These are phyloP conservation scores for Caenorhabditis drosophilae DNA, from an alignment of 2,888 invertebrate genomes.

Conservation along the genomic window DNA sequence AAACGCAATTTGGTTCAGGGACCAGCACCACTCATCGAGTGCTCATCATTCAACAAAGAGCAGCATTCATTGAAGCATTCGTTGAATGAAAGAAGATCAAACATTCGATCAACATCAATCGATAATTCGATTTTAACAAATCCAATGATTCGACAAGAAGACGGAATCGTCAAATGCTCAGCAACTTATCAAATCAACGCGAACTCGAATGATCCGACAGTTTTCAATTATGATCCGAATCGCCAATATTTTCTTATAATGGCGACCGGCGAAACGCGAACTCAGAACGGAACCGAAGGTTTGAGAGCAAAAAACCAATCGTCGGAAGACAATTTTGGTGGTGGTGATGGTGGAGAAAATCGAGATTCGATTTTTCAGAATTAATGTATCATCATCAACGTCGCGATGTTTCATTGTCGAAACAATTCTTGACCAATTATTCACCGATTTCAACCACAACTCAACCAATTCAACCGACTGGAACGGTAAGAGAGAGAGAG, in stretches of 20 bases:
- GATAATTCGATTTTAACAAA: constrained; percentile 11
- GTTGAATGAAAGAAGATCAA: constrained; percentile 5
- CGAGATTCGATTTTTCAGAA: constrained; percentile 1
- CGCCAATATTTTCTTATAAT: constrained; percentile 24
- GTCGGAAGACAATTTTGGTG: too few relatives aligned
- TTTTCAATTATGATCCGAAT: constrained; percentile 14
- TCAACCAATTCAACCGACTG: constrained; percentile 14
- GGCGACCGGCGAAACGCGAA: constrained; percentile 13
- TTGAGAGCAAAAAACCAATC: too few relatives aligned
- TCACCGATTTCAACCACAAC: constrained; percentile 7
- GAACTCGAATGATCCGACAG: constrained; percentile 18
- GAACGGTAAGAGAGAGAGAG: constrained; percentile 20
- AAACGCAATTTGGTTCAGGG: background rate
- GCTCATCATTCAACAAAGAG: constrained; percentile 14
- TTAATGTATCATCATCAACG: constrained; percentile 6
- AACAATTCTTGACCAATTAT: constrained; percentile 10
- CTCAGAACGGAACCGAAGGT: constrained; percentile 12
- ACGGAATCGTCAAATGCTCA: constrained; percentile 36
- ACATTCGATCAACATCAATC: constrained; percentile 14
- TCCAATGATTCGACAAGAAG: constrained; percentile 9
- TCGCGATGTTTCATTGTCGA: constrained; percentile 10
- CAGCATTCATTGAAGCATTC: constrained; percentile 17
- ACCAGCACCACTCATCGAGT: constrained; percentile 34
- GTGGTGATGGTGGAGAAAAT: too few relatives aligned
- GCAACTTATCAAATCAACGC: constrained; percentile 26